These are phyloP conservation scores for Carassius gibelio DNA, from an alignment of 2,113 vertebrate genomes.

Conservation along the genomic window DNA sequence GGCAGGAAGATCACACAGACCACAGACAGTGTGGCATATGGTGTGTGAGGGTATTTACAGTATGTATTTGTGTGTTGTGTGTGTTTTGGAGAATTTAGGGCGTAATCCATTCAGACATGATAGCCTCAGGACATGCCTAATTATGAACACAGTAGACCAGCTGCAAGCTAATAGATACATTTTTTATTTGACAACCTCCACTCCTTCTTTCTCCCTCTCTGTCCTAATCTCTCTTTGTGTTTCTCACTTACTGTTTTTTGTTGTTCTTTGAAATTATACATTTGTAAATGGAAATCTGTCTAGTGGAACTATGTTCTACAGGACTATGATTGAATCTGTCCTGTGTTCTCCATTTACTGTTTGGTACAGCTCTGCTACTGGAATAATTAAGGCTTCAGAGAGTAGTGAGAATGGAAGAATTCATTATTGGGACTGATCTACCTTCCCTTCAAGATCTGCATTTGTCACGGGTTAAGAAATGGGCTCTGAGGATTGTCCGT, in stretches of 20 bases:
- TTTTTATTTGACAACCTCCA: constrained; percentile 12
- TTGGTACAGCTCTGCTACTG: no score
- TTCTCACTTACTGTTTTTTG: neutral
- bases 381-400: no score
- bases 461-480: no score
- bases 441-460: no score
- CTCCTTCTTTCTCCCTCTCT: neutral
- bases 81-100: constrained; percentile 40
- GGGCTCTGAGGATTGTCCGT: no score
- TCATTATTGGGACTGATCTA: no score
- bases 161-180: constrained; percentile 16
- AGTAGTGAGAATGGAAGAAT: no score
- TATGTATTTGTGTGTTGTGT: neutral
- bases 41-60: neutral
- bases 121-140: constrained; percentile 37
- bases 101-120: constrained; percentile 28
- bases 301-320: no score
- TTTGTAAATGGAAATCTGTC: no score
- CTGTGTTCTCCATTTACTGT: no score
- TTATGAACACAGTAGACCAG: constrained; percentile 43
- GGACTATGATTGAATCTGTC: no score
- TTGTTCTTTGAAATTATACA: neutral
- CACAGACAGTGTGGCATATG: constrained; percentile 2
- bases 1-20: constrained; percentile 16
- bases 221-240: neutral